Percentiles rank a stretch among this genome's conserved stretches.
These are phyloP conservation scores for Tapirus indicus DNA, from an alignment of 2,797 vertebrate genomes.

Conservation along the genomic window DNA sequence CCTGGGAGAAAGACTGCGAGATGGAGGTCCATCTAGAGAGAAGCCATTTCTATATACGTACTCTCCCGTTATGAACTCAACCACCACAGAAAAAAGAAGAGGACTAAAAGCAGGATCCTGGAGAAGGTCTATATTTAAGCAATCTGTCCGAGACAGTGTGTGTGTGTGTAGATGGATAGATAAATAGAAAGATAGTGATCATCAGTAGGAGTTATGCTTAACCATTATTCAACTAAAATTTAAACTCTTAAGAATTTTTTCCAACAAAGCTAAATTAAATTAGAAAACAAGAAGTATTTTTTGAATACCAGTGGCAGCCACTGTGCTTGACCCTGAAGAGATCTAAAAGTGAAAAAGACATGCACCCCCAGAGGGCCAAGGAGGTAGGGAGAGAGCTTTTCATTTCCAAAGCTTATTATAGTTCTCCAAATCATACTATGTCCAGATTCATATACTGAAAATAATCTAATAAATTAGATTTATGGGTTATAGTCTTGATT, in stretches of 20 bases:
- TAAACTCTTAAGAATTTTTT: not conserved
- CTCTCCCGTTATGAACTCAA: not conserved
- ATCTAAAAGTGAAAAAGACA: not conserved
- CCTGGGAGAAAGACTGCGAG: not conserved
- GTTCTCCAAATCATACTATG: not conserved
- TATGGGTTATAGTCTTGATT: not conserved
- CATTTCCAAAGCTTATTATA: not conserved
- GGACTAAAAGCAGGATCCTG: not conserved
- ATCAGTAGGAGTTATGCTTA: constrained; percentile 17
- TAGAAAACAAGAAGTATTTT: not conserved
- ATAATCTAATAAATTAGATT: not conserved
- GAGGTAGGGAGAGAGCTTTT: not conserved
- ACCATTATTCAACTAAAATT: not conserved
- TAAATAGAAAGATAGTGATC: not conserved
- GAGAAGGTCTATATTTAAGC: not conserved
- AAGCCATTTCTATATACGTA: not conserved
- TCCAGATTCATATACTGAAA: not conserved
- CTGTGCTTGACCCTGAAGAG: not conserved
- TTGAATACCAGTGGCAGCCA: not conserved
- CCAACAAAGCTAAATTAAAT: not conserved
- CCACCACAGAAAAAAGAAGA: not conserved
- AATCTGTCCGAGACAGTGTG: not conserved
- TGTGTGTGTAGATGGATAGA: not conserved
- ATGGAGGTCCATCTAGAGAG: not conserved
- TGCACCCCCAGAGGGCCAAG: not conserved